Conservation (phyloP, 2,888 invertebrate species). For the Smittia aterrima region DNA sequence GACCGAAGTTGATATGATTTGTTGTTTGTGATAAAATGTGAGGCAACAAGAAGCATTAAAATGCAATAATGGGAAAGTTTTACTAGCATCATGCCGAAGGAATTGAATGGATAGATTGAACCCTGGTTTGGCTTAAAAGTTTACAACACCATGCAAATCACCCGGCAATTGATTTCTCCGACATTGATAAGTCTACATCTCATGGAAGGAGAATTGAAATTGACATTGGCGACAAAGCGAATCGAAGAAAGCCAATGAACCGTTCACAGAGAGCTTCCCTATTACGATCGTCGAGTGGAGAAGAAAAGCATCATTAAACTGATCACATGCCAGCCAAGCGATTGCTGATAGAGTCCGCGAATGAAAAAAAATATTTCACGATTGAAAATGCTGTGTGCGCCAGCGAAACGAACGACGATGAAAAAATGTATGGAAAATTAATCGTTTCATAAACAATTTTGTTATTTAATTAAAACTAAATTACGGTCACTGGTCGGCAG, state of each 20-base stretch:
- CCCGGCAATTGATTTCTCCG: too few relatives aligned
- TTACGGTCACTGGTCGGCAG: not conserved
- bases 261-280: not conserved
- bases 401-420: too few relatives aligned
- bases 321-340: not conserved
- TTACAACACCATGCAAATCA: too few relatives aligned
- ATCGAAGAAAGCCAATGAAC: not conserved
- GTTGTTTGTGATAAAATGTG: slow-evolving; percentile 18
- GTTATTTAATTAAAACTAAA: slow-evolving; percentile 41
- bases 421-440: slow-evolving; percentile 25
- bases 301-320: slow-evolving; percentile 4
- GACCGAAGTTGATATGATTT: slow-evolving; percentile 30
- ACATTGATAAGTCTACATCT: too few relatives aligned
- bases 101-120: not conserved
- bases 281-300: not conserved
- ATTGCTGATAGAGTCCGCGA: not conserved
- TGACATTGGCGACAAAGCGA: too few relatives aligned
- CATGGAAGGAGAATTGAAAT: too few relatives aligned
- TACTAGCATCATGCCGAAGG: not conserved
- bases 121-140: not conserved
- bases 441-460: slow-evolving; percentile 41
- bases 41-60: slow-evolving; percentile 24
- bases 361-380: not conserved
- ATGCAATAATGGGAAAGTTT: slow-evolving; percentile 30
- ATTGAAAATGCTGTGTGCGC: not conserved